Conservation (phyloP, 2,797 vertebrate genomes). For the Eidolon dupreanum region DNA sequence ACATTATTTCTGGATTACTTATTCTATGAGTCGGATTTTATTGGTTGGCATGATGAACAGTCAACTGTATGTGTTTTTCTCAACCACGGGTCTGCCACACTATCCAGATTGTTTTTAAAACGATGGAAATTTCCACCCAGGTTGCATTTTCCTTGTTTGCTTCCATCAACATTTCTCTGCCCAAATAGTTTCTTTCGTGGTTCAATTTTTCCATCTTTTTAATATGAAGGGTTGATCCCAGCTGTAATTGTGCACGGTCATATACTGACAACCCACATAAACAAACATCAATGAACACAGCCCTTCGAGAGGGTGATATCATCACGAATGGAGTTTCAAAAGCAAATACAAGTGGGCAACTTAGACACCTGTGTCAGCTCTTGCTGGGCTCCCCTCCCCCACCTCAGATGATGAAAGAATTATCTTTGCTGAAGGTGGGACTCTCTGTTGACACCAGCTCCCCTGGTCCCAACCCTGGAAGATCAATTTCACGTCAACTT, state of each 20-base stretch:
- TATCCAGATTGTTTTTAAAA: constrained; percentile 46
- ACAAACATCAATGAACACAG: constrained; percentile 27
- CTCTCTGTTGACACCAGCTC: constrained; percentile 41
- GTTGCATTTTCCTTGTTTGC: constrained; percentile 60
- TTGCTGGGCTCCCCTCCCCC: neutral
- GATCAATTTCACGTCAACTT: constrained; percentile 74
- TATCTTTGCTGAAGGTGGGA: constrained; percentile 51
- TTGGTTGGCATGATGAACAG: neutral
- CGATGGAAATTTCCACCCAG: constrained; percentile 59
- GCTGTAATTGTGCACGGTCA: constrained; percentile 27
- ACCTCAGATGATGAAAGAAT: constrained; percentile 38
- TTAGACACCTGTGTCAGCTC: constrained; percentile 35
- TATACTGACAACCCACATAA: constrained; percentile 54
- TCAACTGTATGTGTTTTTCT: neutral
- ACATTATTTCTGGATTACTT: constrained; percentile 1
- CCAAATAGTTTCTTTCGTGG: constrained; percentile 53
- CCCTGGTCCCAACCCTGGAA: constrained; percentile 28
- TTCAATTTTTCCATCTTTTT: constrained; percentile 59
- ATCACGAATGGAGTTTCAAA: neutral
- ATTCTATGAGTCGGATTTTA: constrained; percentile 10
- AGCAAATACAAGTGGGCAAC: neutral
- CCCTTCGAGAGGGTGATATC: constrained; percentile 42
- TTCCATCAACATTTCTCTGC: constrained; percentile 50
- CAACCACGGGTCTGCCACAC: neutral
- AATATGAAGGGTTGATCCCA: constrained; percentile 7